These are phyloP conservation scores for Clamator glandarius DNA, from an alignment of 2,797 vertebrate genomes.

Conservation along the genomic window DNA sequence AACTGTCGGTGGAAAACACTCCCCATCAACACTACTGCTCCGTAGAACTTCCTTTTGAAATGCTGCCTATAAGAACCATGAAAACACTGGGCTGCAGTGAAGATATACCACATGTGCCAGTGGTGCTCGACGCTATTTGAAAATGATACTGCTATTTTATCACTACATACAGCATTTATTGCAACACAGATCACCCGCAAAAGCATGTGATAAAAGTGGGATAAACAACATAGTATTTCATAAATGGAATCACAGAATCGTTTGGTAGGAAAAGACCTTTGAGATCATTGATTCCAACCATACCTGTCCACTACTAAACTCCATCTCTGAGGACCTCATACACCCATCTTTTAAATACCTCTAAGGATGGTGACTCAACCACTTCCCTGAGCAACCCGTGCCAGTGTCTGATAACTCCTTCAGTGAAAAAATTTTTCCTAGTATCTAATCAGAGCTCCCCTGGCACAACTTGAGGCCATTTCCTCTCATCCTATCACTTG, in stretches of 20 bases:
- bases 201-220: not conserved
- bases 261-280: no score
- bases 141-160: not conserved
- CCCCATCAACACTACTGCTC: not conserved
- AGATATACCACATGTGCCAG: not conserved
- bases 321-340: no score
- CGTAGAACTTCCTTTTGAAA: not conserved
- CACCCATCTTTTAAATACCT: no score
- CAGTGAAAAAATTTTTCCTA: no score
- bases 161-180: not conserved
- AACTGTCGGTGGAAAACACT: accelerated
- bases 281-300: no score
- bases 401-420: no score
- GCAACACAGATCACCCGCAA: not conserved
- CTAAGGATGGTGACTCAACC: no score
- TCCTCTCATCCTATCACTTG: no score
- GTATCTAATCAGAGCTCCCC: no score
- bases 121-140: not conserved
- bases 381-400: no score
- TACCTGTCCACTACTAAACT: no score
- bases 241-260: not conserved
- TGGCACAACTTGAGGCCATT: no score
- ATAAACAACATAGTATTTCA: not conserved
- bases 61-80: not conserved
- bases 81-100: not conserved